Percentiles rank a stretch among this genome's conserved stretches.
Evolutionary conservation across 2,888 invertebrate species (phyloP).

Genomic region (Criorhina ranunculi): DNA sequence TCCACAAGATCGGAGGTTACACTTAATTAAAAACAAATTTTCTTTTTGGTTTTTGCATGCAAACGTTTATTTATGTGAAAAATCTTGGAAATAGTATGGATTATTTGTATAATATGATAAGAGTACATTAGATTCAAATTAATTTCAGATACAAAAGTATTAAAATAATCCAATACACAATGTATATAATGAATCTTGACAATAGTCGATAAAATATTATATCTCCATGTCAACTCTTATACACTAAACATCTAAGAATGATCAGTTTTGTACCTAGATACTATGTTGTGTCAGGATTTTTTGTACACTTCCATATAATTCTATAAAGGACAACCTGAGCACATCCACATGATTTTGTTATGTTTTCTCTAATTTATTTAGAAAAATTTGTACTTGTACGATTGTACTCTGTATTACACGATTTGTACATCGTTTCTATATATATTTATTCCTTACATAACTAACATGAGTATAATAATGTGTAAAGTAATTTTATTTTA

Average conservation of each 20-base stretch:
- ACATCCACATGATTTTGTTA: slow-evolving; percentile 16
- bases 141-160: slow-evolving; percentile 70
- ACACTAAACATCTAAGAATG: slow-evolving; percentile 11
- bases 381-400: slow-evolving; percentile 71
- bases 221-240: slow-evolving; percentile 18
- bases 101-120: slow-evolving; percentile 48
- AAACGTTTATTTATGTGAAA: slow-evolving; percentile 74
- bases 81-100: slow-evolving; percentile 44
- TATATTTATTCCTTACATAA: slow-evolving; percentile 48
- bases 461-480: slow-evolving; percentile 64
- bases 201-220: slow-evolving; percentile 23
- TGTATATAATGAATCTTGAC: slow-evolving; percentile 32
- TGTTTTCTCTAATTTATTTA: slow-evolving; percentile 31
- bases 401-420: slow-evolving; percentile 71
- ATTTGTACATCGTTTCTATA: slow-evolving; percentile 45
- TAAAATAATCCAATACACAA: slow-evolving; percentile 69
- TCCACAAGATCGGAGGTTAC: too few species aligned
- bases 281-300: slow-evolving; percentile 26
- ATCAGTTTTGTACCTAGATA: slow-evolving; percentile 54
- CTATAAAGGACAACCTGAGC: slow-evolving; percentile 31
- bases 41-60: slow-evolving; percentile 66
- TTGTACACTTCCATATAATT: slow-evolving; percentile 47
- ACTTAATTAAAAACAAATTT: slow-evolving; percentile 31
- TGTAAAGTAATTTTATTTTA: slow-evolving; percentile 40
- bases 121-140: slow-evolving; percentile 39